These are phyloP conservation scores for Unio pictorum DNA, from an alignment of 2,888 invertebrate species.

Conservation along the genomic window DNA sequence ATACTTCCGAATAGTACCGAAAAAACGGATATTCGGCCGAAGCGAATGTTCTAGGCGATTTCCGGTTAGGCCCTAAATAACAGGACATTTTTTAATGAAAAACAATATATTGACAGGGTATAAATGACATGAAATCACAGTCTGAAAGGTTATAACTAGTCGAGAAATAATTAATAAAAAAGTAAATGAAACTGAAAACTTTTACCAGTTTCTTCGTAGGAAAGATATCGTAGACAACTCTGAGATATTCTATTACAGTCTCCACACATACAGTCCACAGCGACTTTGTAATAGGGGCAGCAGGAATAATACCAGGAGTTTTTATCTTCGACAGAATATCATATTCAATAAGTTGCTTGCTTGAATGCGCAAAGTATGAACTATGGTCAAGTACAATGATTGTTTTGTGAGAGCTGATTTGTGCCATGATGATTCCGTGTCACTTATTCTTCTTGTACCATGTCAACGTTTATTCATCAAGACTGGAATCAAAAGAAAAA, in stretches of 20 bases:
- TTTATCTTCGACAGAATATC: constrained; percentile 80
- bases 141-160: background rate
- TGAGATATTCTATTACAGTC: constrained; percentile 94
- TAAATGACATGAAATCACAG: background rate
- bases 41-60: no score
- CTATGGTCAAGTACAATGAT: constrained; percentile 96
- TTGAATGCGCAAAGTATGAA: constrained; percentile 89
- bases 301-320: constrained; percentile 76
- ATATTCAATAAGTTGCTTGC: constrained; percentile 87
- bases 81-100: no score
- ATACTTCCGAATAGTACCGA: no score
- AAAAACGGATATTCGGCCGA: no score
- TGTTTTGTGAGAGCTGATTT: constrained; percentile 82
- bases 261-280: constrained; percentile 98
- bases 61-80: no score
- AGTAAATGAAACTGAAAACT: background rate
- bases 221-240: constrained; percentile 98
- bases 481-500: no score
- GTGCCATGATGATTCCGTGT: constrained; percentile 10
- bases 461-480: no score
- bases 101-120: background rate
- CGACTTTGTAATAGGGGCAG: constrained; percentile 90
- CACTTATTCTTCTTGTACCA: background rate
- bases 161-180: background rate
- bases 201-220: constrained; percentile 76